Base-by-base conservation (phyloP, 1,140 invertebrate genomes). In the Drosophila ficusphila region DNA sequence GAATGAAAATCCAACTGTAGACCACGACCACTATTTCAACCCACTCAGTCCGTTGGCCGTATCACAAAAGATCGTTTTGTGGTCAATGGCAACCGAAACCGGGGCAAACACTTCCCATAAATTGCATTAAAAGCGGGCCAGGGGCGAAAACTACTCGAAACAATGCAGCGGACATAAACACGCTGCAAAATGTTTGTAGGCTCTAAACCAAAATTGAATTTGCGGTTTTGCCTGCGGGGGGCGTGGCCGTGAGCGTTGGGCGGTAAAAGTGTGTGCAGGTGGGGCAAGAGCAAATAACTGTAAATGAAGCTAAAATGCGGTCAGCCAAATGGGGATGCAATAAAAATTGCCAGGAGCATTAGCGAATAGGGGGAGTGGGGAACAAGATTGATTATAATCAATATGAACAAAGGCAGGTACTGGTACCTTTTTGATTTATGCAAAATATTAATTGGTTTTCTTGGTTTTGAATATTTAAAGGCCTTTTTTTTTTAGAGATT, bases 291-390 rank as follows among this genome's bases (percentile, higher is more conserved):
- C 67, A 86, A 79, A 85, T 86, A 85, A 76, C 79, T 86, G 79
- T 73, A 79, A 85, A 86, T 86, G 76, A 73, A 85, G 76, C 76
- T 81, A 86, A 86, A 85, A 72, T 85, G 79, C 65, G 79, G 81
- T 85, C 57, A 69, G 31, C 41, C 64, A 29, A 76, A 68, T 64
- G 33, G 65, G 64, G 38, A 31, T 69, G 56, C 42, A 62, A 79
- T 67, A 47, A 60, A 74, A 54, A 65, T 19, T 14, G 25, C 25
- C n/a, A 11, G 11, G 9, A 9, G 25, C 23, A n/a, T 29, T 9
- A 29, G 12, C 1, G 18, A 7, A n/a, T 29, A 12, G 12, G 4
- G 29, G 38, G 46, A 33, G 29, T 49, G 52, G 21, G 51, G 67
- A 44, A 31, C 62, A 46, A 25, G 51, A 44, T 42, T 68, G 25